These are phyloP conservation scores for Drosophila testacea DNA, from an alignment of 2,888 invertebrate genomes.

Conservation along the genomic window DNA sequence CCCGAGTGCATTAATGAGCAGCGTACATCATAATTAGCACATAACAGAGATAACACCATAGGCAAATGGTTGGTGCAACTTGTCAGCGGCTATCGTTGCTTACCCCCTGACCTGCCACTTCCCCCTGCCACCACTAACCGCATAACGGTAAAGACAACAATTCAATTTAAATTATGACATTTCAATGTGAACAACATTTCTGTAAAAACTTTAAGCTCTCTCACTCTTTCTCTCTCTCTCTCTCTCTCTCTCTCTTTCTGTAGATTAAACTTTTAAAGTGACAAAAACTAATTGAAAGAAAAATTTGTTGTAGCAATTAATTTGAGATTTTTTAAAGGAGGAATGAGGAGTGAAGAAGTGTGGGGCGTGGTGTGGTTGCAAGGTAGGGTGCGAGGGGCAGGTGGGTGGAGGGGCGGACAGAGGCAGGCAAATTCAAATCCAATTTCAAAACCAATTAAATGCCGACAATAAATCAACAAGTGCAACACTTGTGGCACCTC, in stretches of 20 bases:
- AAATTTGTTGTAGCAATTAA: constrained; percentile 73
- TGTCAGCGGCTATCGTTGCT: constrained; percentile 48
- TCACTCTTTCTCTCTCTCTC: neutral
- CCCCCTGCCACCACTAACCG: neutral
- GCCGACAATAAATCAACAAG: constrained; percentile 79
- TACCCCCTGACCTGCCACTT: neutral
- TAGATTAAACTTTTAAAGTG: constrained; percentile 51
- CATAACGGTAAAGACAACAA: constrained; percentile 73
- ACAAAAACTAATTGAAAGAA: constrained; percentile 74
- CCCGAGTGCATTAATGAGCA: constrained; percentile 29
- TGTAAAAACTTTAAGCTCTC: constrained; percentile 9
- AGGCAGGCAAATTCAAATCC: constrained; percentile 59
- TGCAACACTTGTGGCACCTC: constrained; percentile 74
- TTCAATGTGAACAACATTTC: constrained; percentile 76
- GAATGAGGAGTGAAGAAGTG: neutral
- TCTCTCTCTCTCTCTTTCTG: constrained; percentile 3
- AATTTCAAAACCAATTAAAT: constrained; percentile 82
- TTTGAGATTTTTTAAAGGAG: constrained; percentile 24
- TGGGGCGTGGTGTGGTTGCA: neutral
- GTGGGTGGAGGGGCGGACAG: constrained; percentile 11
- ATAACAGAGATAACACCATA: constrained; percentile 61
- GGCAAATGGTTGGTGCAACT: constrained; percentile 48
- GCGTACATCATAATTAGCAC: constrained; percentile 71
- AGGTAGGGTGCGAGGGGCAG: neutral
- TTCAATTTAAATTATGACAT: constrained; percentile 79